Evolutionary conservation across 2,797 vertebrate species (phyloP).

Genomic region (Enteromius paludinosus): DNA sequence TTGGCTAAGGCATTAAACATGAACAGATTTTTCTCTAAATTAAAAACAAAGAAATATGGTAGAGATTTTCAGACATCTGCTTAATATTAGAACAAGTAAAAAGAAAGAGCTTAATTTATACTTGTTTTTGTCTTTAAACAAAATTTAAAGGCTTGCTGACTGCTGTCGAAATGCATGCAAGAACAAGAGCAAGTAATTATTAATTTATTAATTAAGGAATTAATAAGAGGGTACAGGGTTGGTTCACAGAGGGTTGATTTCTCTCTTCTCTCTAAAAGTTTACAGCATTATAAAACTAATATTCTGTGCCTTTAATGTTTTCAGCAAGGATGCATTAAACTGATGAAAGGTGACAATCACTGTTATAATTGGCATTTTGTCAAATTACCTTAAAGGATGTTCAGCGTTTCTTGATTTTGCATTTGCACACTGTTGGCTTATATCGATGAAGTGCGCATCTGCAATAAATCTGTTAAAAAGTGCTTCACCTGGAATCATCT

Average conservation of each 20-base stretch:
- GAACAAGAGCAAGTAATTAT: background rate
- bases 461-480: background rate
- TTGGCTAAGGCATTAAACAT: constrained; percentile 16
- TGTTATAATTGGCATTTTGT: background rate
- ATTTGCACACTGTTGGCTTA: background rate
- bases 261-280: background rate
- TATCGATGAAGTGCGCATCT: background rate
- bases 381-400: background rate
- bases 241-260: background rate
- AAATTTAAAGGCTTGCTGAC: background rate
- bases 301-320: background rate
- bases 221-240: background rate
- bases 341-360: background rate
- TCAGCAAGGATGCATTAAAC: background rate
- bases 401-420: background rate
- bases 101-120: constrained; percentile 6
- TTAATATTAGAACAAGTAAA: background rate
- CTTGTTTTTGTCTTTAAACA: no score
- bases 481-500: background rate
- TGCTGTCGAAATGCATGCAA: background rate
- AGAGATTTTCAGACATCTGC: constrained; percentile 9
- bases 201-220: background rate
- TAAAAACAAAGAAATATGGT: constrained; percentile 28
- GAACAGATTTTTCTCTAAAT: background rate
- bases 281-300: background rate